Evolutionary conservation across 2,888 invertebrate genomes (phyloP), one percentile per base, ranked within the genome.

Genomic region (Chromoteleia sp.): DNA sequence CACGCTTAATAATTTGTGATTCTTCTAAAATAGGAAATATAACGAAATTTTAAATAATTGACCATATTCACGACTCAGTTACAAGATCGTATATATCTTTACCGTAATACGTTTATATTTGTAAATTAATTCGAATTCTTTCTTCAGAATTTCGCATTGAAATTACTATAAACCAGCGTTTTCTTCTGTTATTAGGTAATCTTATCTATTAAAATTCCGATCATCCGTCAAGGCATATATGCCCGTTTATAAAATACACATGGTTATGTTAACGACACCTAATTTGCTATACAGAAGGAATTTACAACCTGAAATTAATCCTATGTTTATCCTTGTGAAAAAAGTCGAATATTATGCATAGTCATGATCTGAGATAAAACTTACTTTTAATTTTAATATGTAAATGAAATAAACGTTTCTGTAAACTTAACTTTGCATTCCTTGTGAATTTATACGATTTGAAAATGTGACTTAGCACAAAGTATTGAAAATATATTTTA

Each of bases 191-290:
- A 52, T 52, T 52, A 33, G 52, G 30, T 33, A 52, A 52, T 52
- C 30, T 15, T 10, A 1, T 52, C 30, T 14, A 52, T 52, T 52
- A 17, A 52, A 52, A 52, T 52, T 52, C 30, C 30, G 30, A 45
- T 19, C 45, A 45, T 21, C 21, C n/a, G 45, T 21, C 45, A n/a
- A 2, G 41, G 7, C 12, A 21, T 45, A 21, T 45, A 14, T 45
- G 21, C 8, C 17, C n/a, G 2, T 19, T 33, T 33, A 33, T 33
- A 33, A 33, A 6, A 6, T 33, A 33, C 7, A 33, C 7, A 33
- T 8, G 7, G 10, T 33, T 33, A 6, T 33, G 7, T 25, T 36
- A 36, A 1, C n/a, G 36, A n/a, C n/a, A 2, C 10, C 36, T 1
- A 10, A n/a, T 2, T 36, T 8, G 36, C 8, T n/a, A 36, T 36